Conservation (phyloP, 2,797 vertebrate genomes). For the Allobates femoralis region DNA sequence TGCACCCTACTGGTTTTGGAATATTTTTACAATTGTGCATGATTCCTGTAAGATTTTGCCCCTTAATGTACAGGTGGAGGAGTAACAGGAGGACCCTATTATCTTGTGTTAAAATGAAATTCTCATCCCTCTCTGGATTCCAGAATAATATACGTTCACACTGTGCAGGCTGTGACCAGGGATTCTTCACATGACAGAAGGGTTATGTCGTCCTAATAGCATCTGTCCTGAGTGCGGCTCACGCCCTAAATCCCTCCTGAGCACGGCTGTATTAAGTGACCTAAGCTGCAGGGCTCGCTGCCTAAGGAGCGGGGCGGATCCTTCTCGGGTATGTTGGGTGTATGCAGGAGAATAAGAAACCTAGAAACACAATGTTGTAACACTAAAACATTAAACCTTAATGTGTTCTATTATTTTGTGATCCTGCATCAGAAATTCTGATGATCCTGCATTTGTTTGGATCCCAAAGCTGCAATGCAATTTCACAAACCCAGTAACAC, state of each 20-base stretch:
- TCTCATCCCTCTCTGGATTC: not conserved
- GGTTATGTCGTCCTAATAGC: not conserved
- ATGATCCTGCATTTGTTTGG: not conserved
- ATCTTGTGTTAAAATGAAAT: not conserved
- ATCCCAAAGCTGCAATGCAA: not conserved
- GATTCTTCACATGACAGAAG: not conserved
- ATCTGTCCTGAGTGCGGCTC: conserved; percentile 2
- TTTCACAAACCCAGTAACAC: not conserved
- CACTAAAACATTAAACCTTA: not conserved
- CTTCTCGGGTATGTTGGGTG: conserved; percentile 21
- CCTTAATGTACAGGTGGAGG: not conserved
- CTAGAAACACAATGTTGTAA: not conserved
- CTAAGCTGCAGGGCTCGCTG: not conserved
- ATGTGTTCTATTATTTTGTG: not conserved
- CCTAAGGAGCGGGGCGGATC: not conserved
- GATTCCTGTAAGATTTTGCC: no score
- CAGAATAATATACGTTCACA: not conserved
- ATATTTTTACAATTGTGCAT: no score
- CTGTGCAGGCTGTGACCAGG: not conserved
- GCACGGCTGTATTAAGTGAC: conserved; percentile 10
- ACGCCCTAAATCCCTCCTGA: conserved; percentile 28
- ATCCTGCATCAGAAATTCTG: not conserved
- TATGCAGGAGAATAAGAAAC: not conserved
- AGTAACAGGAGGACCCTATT: not conserved
- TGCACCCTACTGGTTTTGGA: no score